These are phyloP conservation scores for Anhinga anhinga DNA, from an alignment of 2,113 vertebrate species.

Conservation along the genomic window DNA sequence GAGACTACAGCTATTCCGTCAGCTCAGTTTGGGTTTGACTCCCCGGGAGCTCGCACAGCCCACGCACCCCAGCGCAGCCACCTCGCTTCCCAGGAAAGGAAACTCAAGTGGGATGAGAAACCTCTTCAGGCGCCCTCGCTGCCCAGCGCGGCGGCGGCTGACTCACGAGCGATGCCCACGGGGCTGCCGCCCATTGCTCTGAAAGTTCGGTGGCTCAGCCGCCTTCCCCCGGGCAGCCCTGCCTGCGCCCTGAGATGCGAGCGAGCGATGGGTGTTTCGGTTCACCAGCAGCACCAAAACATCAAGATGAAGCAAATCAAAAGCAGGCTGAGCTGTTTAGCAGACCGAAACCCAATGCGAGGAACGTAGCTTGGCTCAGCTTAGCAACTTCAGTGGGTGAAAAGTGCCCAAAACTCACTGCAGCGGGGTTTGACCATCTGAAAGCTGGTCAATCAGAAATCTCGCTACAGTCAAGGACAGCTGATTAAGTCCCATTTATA, in stretches of 20 bases:
- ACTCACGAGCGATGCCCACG: background rate
- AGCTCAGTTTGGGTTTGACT: constrained; percentile 57
- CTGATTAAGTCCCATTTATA: background rate
- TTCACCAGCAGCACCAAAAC: background rate
- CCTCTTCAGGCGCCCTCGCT: background rate
- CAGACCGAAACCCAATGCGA: background rate
- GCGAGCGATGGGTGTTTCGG: background rate
- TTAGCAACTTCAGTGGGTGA: background rate
- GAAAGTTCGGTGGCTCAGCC: background rate
- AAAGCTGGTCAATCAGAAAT: background rate
- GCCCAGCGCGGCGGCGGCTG: background rate
- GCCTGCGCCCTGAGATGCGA: rapidly evolving
- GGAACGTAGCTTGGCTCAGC: background rate
- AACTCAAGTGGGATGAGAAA: constrained; percentile 62
- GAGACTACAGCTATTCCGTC: background rate
- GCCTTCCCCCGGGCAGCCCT: background rate
- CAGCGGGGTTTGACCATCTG: background rate
- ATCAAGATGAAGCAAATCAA: background rate
- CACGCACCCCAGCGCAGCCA: background rate
- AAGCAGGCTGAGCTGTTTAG: background rate
- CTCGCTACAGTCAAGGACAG: background rate
- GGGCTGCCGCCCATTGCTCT: background rate
- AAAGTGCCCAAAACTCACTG: background rate
- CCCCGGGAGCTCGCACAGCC: background rate
- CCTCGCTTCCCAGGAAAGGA: constrained; percentile 42